Percentiles rank a stretch among this genome's conserved stretches.
These are phyloP conservation scores for Amphilophus citrinellus DNA, from an alignment of 2,113 vertebrate species.

Conservation along the genomic window DNA sequence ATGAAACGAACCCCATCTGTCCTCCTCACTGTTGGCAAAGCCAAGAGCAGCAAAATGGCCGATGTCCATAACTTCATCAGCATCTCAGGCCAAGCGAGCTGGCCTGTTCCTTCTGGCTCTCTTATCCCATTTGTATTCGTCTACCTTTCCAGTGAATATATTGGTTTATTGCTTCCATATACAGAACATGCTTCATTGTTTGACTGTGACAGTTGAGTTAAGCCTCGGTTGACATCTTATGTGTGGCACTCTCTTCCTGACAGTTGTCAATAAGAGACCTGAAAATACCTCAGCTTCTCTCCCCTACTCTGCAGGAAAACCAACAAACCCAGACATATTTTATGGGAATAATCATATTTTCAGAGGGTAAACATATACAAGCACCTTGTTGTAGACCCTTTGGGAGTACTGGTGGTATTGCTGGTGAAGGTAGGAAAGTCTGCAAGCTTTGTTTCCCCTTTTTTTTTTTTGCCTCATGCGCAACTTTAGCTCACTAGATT, in stretches of 20 bases:
- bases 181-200: neutral
- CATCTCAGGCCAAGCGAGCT: neutral
- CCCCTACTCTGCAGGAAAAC: neutral
- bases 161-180: neutral
- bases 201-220: neutral
- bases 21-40: slow-evolving; percentile 7
- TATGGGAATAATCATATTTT: neutral
- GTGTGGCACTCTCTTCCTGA: neutral
- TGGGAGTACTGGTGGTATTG: neutral
- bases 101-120: neutral
- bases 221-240: too few species aligned
- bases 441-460: neutral
- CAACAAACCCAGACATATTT: neutral
- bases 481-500: neutral
- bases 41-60: slow-evolving; percentile 28
- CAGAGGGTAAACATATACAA: neutral
- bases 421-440: neutral
- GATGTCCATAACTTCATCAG: slow-evolving; percentile 38
- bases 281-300: neutral
- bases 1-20: slow-evolving; percentile 32
- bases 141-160: neutral
- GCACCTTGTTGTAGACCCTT: neutral
- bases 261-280: neutral
- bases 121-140: neutral
- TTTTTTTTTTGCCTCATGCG: neutral